Percentiles rank a stretch among this genome's conserved stretches.
phyloP scores from a whole-genome alignment of 2,888 invertebrate species.

The Sesamia inferens region DNA sequence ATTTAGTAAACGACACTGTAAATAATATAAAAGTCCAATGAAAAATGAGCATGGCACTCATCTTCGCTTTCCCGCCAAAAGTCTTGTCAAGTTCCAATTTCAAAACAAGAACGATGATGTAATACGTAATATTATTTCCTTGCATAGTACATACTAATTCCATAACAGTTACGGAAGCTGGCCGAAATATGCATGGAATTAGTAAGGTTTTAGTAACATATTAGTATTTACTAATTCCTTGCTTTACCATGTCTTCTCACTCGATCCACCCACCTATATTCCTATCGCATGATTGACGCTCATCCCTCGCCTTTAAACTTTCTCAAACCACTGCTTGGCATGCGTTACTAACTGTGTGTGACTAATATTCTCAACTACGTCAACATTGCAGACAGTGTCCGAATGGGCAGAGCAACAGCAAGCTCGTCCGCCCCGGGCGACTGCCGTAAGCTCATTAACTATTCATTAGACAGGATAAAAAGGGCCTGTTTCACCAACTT shows the following conservation, averaged over 20 bases:
- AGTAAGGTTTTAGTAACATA: not conserved
- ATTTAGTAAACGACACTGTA: no score
- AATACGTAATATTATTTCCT: not conserved
- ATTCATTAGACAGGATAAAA: conserved; percentile 25
- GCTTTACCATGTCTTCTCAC: not conserved
- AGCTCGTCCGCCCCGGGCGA: conserved; percentile 54
- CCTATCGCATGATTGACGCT: no score
- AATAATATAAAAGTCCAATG: no score
- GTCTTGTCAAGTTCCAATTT: no score
- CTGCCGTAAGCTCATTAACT: conserved; percentile 48
- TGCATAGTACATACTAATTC: not conserved
- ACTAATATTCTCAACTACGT: conserved; percentile 45
- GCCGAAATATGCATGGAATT: not conserved
- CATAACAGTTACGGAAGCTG: not conserved
- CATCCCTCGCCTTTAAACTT: not conserved
- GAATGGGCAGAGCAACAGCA: conserved; percentile 49
- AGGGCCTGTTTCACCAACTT: conserved; percentile 11
- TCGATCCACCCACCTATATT: not conserved
- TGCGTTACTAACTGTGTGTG: conserved; percentile 35
- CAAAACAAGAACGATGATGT: not conserved
- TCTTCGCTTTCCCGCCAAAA: no score
- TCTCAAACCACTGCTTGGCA: not conserved
- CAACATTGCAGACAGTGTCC: conserved; percentile 48
- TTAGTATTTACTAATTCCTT: not conserved
- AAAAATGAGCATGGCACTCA: no score